phyloP scores from a whole-genome alignment of 2,888 invertebrate species.

The Cotesia congregata region DNA sequence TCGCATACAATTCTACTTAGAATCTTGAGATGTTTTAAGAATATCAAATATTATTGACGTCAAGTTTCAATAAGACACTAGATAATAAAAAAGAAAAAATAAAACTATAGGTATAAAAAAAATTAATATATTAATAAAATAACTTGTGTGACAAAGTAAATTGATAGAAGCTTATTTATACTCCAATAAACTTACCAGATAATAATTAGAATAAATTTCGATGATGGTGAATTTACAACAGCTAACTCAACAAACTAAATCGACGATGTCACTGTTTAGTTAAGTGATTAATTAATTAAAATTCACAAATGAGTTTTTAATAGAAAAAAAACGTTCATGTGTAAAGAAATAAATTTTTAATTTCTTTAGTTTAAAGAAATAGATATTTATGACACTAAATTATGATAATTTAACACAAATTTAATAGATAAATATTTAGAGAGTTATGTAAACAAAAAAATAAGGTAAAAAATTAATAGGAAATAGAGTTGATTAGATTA shows the following conservation, averaged over 20 bases:
- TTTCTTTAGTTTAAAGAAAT: not conserved
- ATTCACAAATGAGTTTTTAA: not conserved
- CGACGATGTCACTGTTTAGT: not conserved
- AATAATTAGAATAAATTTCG: not conserved
- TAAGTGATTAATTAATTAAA: not conserved
- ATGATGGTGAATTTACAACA: not conserved
- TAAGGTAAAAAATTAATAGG: slow-evolving; percentile 7
- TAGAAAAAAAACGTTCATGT: not conserved
- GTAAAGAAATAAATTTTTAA: not conserved
- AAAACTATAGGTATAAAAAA: not conserved
- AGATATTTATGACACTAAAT: not conserved
- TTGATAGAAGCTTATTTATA: too few relatives aligned
- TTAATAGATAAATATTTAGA: slow-evolving; percentile 2
- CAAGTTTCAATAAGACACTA: not conserved
- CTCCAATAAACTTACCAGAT: not conserved
- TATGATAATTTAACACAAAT: slow-evolving; percentile 2
- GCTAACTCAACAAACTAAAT: not conserved
- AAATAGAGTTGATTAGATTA: slow-evolving; percentile 18
- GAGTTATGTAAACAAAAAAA: slow-evolving; percentile 15
- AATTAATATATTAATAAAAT: too few relatives aligned
- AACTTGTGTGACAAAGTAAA: too few relatives aligned
- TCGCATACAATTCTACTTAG: slow-evolving; percentile 8
- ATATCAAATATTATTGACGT: not conserved
- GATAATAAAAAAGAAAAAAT: not conserved
- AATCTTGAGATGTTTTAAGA: slow-evolving; percentile 5